Evolutionary conservation across 2,113 vertebrate species (phyloP).

Genomic region (Cairina moschata): DNA sequence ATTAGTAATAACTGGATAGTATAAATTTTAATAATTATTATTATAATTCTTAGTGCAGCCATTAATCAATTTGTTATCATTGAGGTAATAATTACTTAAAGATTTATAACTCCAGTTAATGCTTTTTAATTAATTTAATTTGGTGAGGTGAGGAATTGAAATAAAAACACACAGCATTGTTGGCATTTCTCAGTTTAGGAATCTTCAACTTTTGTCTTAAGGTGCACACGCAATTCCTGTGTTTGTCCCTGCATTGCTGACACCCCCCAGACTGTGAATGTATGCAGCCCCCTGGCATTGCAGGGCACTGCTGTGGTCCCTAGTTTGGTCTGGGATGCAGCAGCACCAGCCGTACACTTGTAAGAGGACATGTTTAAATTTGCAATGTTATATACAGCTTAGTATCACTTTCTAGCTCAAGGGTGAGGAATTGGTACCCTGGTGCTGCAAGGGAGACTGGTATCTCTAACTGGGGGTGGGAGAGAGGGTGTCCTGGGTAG

Average conservation of each 20-base stretch:
- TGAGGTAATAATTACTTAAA: slow-evolving; percentile 32
- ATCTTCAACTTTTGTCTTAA: neutral
- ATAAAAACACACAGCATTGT: neutral
- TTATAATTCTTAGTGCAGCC: slow-evolving; percentile 27
- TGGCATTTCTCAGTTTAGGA: neutral
- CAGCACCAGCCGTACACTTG: neutral
- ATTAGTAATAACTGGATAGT: neutral
- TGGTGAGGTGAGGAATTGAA: neutral
- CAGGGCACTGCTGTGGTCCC: neutral
- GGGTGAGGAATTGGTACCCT: neutral
- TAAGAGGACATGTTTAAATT: no score
- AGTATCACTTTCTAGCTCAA: neutral
- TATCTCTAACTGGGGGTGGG: neutral
- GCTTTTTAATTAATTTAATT: slow-evolving; percentile 43
- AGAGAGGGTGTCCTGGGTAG: neutral
- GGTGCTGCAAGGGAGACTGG: neutral
- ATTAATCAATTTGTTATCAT: slow-evolving; percentile 52
- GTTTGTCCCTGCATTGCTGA: neutral
- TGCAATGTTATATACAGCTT: neutral
- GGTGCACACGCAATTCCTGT: neutral
- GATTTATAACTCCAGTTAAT: slow-evolving; percentile 38
- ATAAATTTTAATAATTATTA: slow-evolving; percentile 61
- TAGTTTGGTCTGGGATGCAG: neutral
- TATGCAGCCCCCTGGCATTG: neutral
- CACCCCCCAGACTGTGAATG: neutral